Conservation (phyloP, 1,140 invertebrate genomes). For the Brachionus manjavacas region DNA sequence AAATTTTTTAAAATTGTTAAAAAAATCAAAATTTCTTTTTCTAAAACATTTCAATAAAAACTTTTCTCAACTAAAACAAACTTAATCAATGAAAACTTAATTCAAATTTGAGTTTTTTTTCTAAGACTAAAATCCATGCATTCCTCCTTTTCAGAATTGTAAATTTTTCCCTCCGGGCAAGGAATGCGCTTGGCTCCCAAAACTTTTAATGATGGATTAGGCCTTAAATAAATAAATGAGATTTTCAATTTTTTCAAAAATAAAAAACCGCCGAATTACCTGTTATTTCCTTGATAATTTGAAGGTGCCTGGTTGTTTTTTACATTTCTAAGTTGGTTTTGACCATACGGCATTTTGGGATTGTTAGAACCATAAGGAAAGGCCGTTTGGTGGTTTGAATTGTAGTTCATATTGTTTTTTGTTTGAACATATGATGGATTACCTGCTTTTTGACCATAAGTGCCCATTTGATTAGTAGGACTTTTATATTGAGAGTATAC, state of each 20-base stretch:
- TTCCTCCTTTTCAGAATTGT: neutral
- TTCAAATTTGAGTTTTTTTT: neutral
- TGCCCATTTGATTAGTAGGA: too few relatives aligned
- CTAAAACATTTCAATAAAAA: neutral
- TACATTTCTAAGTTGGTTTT: neutral
- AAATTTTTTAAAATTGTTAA: neutral
- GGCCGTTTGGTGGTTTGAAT: neutral
- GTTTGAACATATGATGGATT: neutral
- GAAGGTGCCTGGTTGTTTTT: neutral
- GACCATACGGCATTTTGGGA: neutral
- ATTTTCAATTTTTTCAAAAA: neutral
- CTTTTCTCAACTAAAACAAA: neutral
- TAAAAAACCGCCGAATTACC: neutral
- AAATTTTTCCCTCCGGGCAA: slow-evolving; percentile 2
- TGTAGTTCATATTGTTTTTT: neutral
- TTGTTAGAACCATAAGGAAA: neutral
- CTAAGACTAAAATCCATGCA: slow-evolving; percentile 6
- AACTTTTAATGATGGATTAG: neutral
- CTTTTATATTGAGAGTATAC: too few relatives aligned
- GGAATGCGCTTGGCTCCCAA: neutral
- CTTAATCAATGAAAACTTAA: neutral
- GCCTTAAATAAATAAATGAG: neutral
- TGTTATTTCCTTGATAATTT: neutral
- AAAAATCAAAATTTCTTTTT: neutral
- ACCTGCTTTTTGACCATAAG: neutral